These are phyloP conservation scores for Streblospio benedicti DNA, from an alignment of 1,140 invertebrate species.

Conservation along the genomic window DNA sequence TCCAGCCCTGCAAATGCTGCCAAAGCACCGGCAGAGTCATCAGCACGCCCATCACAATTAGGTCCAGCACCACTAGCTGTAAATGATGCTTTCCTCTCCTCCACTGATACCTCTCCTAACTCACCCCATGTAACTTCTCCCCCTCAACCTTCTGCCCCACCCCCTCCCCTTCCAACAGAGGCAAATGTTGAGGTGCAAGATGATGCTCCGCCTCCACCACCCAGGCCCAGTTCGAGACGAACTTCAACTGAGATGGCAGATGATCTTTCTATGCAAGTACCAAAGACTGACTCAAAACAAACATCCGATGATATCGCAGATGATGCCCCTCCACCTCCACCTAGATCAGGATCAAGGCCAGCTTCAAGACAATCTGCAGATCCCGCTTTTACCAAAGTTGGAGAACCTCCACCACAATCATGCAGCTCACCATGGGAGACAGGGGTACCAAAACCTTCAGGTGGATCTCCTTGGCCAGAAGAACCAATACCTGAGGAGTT, in stretches of 20 bases:
- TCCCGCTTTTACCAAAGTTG: not conserved
- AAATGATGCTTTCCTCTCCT: not conserved
- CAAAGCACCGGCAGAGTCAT: too few species aligned
- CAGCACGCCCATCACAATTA: not conserved
- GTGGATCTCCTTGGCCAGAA: too few species aligned
- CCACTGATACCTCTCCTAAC: not conserved
- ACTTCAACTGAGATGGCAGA: not conserved
- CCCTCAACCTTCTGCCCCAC: constrained; percentile 27
- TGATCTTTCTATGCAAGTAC: not conserved
- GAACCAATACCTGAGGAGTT: too few species aligned
- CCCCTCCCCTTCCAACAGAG: constrained; percentile 28
- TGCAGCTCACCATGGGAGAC: not conserved
- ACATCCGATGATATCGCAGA: too few species aligned
- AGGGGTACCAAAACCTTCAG: too few species aligned
- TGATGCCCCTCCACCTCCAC: not conserved
- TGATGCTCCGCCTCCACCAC: constrained; percentile 6
- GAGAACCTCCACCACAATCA: not conserved
- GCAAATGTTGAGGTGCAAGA: not conserved
- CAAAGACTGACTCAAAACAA: not conserved
- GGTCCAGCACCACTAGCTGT: not conserved
- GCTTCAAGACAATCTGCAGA: not conserved
- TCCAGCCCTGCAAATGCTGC: too few species aligned
- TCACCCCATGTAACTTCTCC: not conserved
- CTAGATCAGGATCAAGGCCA: not conserved
- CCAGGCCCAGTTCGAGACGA: constrained; percentile 6